Base-by-base conservation (phyloP, 2,888 invertebrate species). In the Gerris lacustris region DNA sequence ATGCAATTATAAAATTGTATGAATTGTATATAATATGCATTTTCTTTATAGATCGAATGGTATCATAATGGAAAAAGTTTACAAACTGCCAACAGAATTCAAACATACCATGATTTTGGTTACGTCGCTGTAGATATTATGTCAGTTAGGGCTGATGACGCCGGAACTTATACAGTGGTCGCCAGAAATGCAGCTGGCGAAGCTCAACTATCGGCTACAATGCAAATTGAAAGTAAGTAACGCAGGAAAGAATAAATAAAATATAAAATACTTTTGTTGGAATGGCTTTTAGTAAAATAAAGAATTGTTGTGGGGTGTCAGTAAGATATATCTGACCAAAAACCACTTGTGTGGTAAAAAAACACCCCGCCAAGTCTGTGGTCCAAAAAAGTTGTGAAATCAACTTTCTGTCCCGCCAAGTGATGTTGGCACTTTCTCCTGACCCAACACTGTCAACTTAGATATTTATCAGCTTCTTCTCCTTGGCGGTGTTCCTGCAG, bases 61-160 rank as follows among this genome's bases (percentile, higher is more conserved):
- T 96, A 94, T 80, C 94, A 94, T 78, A 96, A 99, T 81, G 96
- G 95, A 70, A 89, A 91, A 79, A 88, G 93, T 73, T 89, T 99
- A 72, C 90, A 89, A 79, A 87, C 88, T 73, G 94, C 94, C 62
- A 93, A 91, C 78, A 88, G 97, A 76, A 97, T 94, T 79, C 94
- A 94, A 81, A 94, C 92, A 7, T 92, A 93, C 79, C 91, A 96
- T 77, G 96, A 98, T 81, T 97, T 98, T 82, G 97, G 97, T 72
- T 96, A 96, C 79, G 96, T 97, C 31, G 94, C 96, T 55, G 85
- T 99, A 75, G 97, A 98, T 78, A 94, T 98, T 77, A 84, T 94
- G 72, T 93, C 91, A 80, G 94, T 96, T 18, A 88, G 95, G 73
- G 88, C 92, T 63, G 94, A 96, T 79, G 96, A 98, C 82, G 87